Conservation (phyloP, 2,797 vertebrate species). For the Lemur catta region DNA sequence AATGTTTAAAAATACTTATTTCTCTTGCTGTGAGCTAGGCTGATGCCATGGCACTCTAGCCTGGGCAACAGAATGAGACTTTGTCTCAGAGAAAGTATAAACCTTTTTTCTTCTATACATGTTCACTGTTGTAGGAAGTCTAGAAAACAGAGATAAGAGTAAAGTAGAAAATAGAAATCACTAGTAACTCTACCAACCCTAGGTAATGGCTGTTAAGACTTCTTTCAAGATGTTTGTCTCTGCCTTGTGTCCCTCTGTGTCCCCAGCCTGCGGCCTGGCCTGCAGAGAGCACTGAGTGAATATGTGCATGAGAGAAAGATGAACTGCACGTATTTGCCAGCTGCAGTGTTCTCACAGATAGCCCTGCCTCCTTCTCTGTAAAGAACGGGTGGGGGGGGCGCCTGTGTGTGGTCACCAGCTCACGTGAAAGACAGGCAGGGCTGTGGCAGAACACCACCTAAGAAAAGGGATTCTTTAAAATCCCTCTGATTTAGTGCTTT, state of each 20-base stretch:
- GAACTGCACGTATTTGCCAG: too few relatives aligned
- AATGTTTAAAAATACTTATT: background rate
- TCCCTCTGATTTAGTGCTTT: too few relatives aligned
- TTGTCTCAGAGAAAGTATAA: background rate
- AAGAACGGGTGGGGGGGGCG: background rate
- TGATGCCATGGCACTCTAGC: too few relatives aligned
- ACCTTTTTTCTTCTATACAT: background rate
- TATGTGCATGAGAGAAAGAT: background rate
- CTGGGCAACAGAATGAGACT: too few relatives aligned
- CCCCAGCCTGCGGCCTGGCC: background rate
- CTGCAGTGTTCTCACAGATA: background rate
- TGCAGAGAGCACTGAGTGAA: too few relatives aligned
- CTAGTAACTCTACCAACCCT: background rate
- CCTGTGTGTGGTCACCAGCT: background rate
- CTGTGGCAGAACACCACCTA: background rate
- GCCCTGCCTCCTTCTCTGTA: background rate
- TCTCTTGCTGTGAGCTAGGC: background rate
- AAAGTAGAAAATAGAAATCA: background rate
- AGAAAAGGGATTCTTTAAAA: background rate
- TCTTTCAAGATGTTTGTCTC: background rate
- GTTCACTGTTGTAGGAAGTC: background rate
- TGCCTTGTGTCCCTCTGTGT: accelerated
- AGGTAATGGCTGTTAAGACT: background rate
- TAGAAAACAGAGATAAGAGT: background rate
- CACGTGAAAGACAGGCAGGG: background rate